Evolutionary conservation across 2,888 invertebrate genomes (phyloP), one percentile per base, ranked within the genome.

Genomic region (Synanthedon myopaeformis): DNA sequence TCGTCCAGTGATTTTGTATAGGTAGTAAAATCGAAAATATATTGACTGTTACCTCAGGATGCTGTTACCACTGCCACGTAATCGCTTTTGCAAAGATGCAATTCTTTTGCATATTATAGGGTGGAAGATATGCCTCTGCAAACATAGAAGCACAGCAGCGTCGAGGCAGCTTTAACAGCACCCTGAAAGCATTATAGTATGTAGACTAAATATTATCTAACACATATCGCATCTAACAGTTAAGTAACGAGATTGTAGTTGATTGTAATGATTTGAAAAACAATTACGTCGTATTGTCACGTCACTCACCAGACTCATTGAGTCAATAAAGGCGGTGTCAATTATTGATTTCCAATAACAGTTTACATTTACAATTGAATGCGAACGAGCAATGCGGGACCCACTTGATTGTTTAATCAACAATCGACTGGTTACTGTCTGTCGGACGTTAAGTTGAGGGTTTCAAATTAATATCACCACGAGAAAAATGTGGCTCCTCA

Each of bases 321-420:
- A 74, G 70, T 69, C 71, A 74, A 79, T 77, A 74, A 67, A 73
- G 58, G 63, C 67, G 61, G 73, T 76, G 78, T 78, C 84, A 85
- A 87, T 86, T 35, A 35, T 35, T 84, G 86, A 81, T 84, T 86
- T 81, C 79, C 84, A 84, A 86, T 87, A 84, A 84, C 74, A 72
- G 77, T 79, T 77, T 74, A 35, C 10, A 35, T 35, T 35, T 35
- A 77, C 82, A 84, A 85, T 84, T 82, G 80, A 80, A 71, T 35
- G 77, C 69, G 67, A 72, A 76, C 70, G 74, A 74, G 58, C 70
- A 70, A 86, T 86, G 84, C 86, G 86, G 86, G 86, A 55, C 73
- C 74, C 72, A 69, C 69, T 76, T 71, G 69, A 75, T 80, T 83
- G 84, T 82, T 78, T 79, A 77, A 82, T 81, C 70, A 79, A 82